Evolutionary conservation across 2,888 invertebrate species (phyloP), one percentile per base, ranked within the genome.

Genomic region (Mechanitis messenoides): DNA sequence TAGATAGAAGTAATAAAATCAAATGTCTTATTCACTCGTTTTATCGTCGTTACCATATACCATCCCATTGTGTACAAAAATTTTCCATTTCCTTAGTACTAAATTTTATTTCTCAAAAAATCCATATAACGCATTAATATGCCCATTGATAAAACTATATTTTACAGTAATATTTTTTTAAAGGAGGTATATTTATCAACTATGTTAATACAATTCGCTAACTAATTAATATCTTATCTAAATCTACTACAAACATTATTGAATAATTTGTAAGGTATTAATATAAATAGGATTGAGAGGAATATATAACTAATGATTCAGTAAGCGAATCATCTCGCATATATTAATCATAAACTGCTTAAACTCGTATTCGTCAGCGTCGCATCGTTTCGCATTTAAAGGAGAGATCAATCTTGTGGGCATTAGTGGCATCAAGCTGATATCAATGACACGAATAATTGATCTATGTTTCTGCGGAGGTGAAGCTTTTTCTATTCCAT

Each of bases 391-490:
- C 64, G 56, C 56, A 61, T 62, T 64, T 60, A 56, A 64, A 64
- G 61, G 61, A 63, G 58, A 78, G 76, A 86, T 86, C 83, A 79
- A 84, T 87, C 87, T 86, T 83, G 72, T 71, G 68, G 81, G 81
- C 82, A 83, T 81, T 73, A 77, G 74, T 64, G 70, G 81, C 75
- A 81, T 82, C 82, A 81, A 77, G 74, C 72, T 73, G 71, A 75
- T 84, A 87, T 87, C 85, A 84, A 87, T 87, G 87, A 87, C 80
- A 66, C 71, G 74, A 74, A 72, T 35, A 35, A 35, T 71, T 74
- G 74, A 78, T 76, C 77, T 72, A 74, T 80, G 78, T 69, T 64
- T 67, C 71, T 75, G 80, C 78, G 72, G 78, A 79, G 83, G 82
- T 78, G 74, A 66, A 73, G 73, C 73, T 33, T 38, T 35, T 50